Percentiles rank a stretch among this genome's conserved stretches.
phyloP scores from a whole-genome alignment of 1,140 invertebrate genomes.

The Sycophila sp. region DNA sequence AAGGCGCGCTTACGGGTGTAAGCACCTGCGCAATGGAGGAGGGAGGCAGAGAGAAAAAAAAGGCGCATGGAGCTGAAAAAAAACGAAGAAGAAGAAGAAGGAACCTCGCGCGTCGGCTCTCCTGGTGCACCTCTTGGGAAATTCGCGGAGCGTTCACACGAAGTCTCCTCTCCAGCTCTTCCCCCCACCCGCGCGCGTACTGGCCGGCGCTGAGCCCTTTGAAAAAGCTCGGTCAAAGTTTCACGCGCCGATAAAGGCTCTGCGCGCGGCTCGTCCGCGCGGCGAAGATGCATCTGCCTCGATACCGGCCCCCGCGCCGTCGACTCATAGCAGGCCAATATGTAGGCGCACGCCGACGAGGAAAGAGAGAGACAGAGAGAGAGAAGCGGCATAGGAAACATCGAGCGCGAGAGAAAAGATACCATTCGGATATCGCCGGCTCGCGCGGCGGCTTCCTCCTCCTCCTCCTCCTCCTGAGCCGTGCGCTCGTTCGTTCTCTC shows the following conservation, averaged over 20 bases:
- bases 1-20: background rate
- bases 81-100: background rate
- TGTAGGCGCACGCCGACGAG: constrained; percentile 35
- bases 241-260: constrained; percentile 19
- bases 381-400: background rate
- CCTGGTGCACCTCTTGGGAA: background rate
- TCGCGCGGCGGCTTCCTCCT: background rate
- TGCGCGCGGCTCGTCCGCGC: background rate
- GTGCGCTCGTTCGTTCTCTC: background rate
- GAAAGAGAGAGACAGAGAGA: constrained; percentile 20
- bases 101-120: background rate
- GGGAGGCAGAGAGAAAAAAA: no score
- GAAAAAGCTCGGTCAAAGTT: constrained; percentile 23
- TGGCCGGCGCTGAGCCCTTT: no score
- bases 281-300: constrained; percentile 1
- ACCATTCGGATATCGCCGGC: constrained; percentile 23
- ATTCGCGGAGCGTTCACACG: constrained; percentile 15
- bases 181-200: no score
- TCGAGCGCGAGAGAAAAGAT: constrained; percentile 24
- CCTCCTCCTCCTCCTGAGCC: background rate
- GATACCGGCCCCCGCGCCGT: background rate
- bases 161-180: no score
- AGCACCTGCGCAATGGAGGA: no score
- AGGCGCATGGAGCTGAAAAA: background rate
- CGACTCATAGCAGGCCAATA: constrained; percentile 40